Evolutionary conservation across 2,888 invertebrate genomes (phyloP), one percentile per base, ranked within the genome.

Genomic region (Drosophila pullipes): DNA sequence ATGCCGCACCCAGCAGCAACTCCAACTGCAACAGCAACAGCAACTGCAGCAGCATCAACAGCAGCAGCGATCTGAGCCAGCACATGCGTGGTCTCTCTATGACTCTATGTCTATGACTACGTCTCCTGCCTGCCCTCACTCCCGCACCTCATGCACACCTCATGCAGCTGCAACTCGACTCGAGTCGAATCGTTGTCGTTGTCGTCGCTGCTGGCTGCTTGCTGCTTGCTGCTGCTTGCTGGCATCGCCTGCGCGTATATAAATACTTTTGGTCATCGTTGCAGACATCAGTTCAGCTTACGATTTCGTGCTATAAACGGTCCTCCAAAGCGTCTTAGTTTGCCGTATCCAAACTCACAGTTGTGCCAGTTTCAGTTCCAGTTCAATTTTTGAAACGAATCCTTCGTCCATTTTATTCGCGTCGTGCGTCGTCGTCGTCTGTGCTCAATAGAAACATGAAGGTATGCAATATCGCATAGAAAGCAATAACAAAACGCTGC

Each of bases 221-320:
- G 78, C 28, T 22, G 30, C 30, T 30, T 75, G 81, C 64, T 31
- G 70, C 58, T 55, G 60, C 74, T 63, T 55, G 80, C 75, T 76
- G 65, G 66, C 80, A 72, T 69, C 73, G 76, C 69, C 78, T 81
- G 90, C 83, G 93, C 91, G 91, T 93, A 93, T 93, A 93, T 93
- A 93, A 93, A 93, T 92, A 91, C 91, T 93, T 93, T 93, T 93
- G 93, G 93, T 92, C 93, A 93, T 93, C 92, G 90, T 89, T 90
- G 89, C 83, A 91, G 85, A 84, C 93, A 93, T 93, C 93, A 93
- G 93, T 93, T 93, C 89, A 91, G 87, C 90, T 89, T 82, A 89
- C 91, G 91, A 92, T 91, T 92, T 91, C 92, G 91, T 91, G 90
- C 92, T 91, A 74, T 83, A 78, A 92, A 92, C 93, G 92, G 92